A percentile compares a stretch with the other conserved stretches of the same genome.
Evolutionary conservation across 2,888 invertebrate genomes (phyloP).

Genomic region (Hetaerina titia): DNA sequence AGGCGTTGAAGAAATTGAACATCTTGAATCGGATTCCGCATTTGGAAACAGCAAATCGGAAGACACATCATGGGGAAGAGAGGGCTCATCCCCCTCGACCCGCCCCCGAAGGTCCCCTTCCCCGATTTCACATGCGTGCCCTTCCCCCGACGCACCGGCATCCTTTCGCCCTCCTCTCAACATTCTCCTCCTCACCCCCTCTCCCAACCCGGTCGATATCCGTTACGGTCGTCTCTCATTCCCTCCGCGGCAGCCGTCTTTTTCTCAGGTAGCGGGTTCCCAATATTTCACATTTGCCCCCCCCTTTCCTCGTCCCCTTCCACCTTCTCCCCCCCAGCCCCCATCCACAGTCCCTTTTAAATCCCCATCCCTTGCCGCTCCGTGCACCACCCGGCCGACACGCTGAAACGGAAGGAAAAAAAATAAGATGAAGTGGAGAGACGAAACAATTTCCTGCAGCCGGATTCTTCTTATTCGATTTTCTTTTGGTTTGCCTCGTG

Average conservation of each 20-base stretch:
- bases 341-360: neutral
- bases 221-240: neutral
- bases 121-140: neutral
- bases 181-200: neutral
- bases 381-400: neutral
- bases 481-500: neutral
- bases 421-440: neutral
- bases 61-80: neutral
- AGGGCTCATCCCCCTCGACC: neutral
- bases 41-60: conserved; percentile 13
- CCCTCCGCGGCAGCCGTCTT: neutral
- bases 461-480: conserved; percentile 17
- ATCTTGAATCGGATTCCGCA: neutral
- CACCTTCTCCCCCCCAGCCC: neutral
- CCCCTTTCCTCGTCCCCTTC: neutral
- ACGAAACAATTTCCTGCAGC: conserved; percentile 17
- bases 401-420: neutral
- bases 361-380: neutral
- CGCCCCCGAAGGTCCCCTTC: neutral
- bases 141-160: neutral
- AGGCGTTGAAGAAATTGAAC: neutral
- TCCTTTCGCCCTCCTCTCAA: neutral
- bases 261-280: neutral
- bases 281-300: neutral
- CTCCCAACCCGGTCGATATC: neutral